phyloP scores from a whole-genome alignment of 2,113 vertebrate species.

The Atlantisia rogersi region DNA sequence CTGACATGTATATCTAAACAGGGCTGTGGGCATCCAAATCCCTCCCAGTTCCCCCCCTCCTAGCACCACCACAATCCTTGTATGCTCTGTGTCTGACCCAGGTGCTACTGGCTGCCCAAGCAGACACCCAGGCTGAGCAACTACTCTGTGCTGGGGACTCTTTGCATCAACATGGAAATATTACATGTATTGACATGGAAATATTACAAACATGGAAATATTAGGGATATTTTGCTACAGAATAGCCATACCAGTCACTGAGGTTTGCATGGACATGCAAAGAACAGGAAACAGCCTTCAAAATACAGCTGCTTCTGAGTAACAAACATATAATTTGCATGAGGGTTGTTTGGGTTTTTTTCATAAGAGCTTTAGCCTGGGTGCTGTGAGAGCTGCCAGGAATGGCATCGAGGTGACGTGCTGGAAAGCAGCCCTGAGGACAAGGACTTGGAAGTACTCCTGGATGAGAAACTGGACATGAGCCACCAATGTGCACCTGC shows the following conservation, averaged over 20 bases:
- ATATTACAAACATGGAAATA: neutral
- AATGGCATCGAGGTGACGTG: neutral
- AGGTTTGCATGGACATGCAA: constrained; percentile 39
- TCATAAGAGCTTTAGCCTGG: neutral
- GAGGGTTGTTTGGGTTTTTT: neutral
- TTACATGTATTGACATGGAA: neutral
- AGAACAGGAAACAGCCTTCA: neutral
- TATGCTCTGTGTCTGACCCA: rapidly evolving
- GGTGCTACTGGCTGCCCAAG: neutral
- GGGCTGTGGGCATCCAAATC: neutral
- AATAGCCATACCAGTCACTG: neutral
- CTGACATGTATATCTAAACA: neutral
- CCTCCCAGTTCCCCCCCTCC: neutral
- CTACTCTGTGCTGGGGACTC: neutral
- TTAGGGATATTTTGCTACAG: neutral
- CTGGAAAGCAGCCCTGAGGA: no score
- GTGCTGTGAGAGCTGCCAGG: neutral
- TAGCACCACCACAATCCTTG: neutral
- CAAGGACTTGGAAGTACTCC: no score
- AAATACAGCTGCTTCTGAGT: neutral
- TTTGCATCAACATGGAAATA: neutral
- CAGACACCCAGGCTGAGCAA: rapidly evolving
- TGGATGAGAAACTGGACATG: no score
- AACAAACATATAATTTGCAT: neutral
- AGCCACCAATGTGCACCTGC: no score